Base-by-base conservation (phyloP, 1,140 invertebrate species). In the Antheraea mylitta region DNA sequence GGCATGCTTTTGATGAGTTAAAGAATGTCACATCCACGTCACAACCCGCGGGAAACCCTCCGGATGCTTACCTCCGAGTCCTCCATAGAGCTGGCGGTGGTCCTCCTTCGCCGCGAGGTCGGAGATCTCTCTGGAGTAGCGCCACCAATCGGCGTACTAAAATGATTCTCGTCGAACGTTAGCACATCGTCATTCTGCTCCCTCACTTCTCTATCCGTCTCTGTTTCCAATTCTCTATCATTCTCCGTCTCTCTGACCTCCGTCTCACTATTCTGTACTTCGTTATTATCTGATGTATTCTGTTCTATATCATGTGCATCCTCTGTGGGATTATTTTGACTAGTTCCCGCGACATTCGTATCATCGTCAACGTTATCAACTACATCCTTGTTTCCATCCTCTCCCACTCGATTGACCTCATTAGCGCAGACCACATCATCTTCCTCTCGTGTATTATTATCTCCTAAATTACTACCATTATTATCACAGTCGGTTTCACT, bases 101-200 rank as follows among this genome's bases (percentile, higher is more conserved):
- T 68, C 60, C 84, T 78, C 58, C 75, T 63, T 3, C 87, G 72
- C 7, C 81, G 73, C 7, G 69, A 30, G 22, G 62, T 60, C 5
- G 82, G 79, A 36, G 80, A 77, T 42, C 80, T 71, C 68, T 81
- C 75, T 8, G 87, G 86, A 7, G 81, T 85, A 5, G 76, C 78
- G 16, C 83, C 87, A 8, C 84, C 86, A 3, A 80, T 84, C 19
- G 90, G 90, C 66, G 90, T 92, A 68, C 90, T 92, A 74, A 92
- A 92, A 70, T 92, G 90, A 66, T 92, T 92, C 78, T 92, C 90
- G 66, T 92, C 90, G 67, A 92, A 92, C 18, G 86, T 89, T 73
- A 92, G 70, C 3, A 83, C 80, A 58, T 86, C 85, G 48, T 80
- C 73, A 10, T 69, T 58, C 66, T 61, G 60, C 60, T 72, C 75